Evolutionary conservation across 2,888 invertebrate genomes (phyloP).

Genomic region (Bunonema sp.): DNA sequence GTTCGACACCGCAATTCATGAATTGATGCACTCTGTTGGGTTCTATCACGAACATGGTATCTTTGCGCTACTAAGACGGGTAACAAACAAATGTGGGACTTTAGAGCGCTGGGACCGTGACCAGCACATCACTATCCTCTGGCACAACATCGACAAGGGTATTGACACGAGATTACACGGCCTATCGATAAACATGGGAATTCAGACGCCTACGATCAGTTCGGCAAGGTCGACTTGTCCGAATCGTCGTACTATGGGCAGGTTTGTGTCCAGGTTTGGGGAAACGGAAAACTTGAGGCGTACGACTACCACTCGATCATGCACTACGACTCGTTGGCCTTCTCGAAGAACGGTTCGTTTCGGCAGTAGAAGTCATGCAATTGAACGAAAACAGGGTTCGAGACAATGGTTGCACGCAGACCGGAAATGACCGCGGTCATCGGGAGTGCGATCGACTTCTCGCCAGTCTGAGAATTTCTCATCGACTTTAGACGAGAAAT

Average conservation of each 20-base stretch:
- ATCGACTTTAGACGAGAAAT: neutral
- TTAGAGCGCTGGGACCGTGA: conserved; percentile 44
- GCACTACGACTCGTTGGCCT: conserved; percentile 29
- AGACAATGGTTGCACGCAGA: conserved; percentile 31
- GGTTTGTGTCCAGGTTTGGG: neutral
- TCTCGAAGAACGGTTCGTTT: conserved; percentile 12
- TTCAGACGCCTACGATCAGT: conserved; percentile 44
- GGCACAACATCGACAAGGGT: conserved; percentile 44
- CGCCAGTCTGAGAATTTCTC: neutral
- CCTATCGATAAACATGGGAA: neutral
- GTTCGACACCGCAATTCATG: conserved; percentile 44
- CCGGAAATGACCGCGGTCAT: conserved; percentile 40
- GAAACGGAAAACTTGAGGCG: conserved; percentile 2
- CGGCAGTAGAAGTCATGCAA: conserved; percentile 42
- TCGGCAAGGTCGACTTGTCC: conserved; percentile 40
- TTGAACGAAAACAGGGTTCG: conserved; percentile 35
- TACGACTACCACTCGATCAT: conserved; percentile 26
- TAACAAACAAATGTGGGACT: too few relatives aligned
- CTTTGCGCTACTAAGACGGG: neutral
- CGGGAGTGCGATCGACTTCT: conserved; percentile 38
- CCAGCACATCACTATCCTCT: conserved; percentile 36
- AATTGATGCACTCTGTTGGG: conserved; percentile 41
- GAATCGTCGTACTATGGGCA: conserved; percentile 42
- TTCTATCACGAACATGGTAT: conserved; percentile 43
- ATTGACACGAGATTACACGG: neutral